phyloP scores from a whole-genome alignment of 1,140 invertebrate species.

The Campoletis sonorensis region DNA sequence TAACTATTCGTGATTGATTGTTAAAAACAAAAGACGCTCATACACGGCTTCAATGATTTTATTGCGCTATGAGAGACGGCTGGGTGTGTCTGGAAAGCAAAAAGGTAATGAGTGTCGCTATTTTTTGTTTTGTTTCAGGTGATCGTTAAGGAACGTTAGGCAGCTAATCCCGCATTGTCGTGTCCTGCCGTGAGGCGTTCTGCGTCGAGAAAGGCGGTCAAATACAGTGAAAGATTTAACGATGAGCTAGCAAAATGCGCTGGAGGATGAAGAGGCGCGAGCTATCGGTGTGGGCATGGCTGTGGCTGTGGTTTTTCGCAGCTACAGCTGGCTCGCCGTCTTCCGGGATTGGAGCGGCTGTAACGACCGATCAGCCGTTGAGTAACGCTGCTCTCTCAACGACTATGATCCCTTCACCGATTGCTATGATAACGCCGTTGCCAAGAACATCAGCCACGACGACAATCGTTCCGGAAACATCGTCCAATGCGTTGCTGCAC shows the following conservation, averaged over 20 bases:
- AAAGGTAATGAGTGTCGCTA: not conserved
- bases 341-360: conserved; percentile 51
- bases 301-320: conserved; percentile 72
- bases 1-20: conserved; percentile 7
- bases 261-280: conserved; percentile 69
- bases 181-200: not conserved
- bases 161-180: conserved; percentile 15
- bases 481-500: conserved; percentile 56
- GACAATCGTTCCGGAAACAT: conserved; percentile 50
- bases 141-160: conserved; percentile 26
- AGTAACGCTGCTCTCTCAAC: conserved; percentile 28
- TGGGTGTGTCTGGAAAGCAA: not conserved
- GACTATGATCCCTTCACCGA: conserved; percentile 14
- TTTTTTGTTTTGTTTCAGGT: conserved; percentile 49
- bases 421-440: conserved; percentile 25
- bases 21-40: conserved; percentile 2
- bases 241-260: conserved; percentile 74
- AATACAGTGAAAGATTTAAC: conserved; percentile 51
- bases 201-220: conserved; percentile 33
- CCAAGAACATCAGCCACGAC: conserved; percentile 38
- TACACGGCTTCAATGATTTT: not conserved
- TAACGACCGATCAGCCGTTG: conserved; percentile 30
- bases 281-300: conserved; percentile 71
- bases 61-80: not conserved
- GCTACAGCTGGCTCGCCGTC: conserved; percentile 67